Evolutionary conservation across 2,888 invertebrate genomes (phyloP).

Genomic region (Drosophila acutilabella): DNA sequence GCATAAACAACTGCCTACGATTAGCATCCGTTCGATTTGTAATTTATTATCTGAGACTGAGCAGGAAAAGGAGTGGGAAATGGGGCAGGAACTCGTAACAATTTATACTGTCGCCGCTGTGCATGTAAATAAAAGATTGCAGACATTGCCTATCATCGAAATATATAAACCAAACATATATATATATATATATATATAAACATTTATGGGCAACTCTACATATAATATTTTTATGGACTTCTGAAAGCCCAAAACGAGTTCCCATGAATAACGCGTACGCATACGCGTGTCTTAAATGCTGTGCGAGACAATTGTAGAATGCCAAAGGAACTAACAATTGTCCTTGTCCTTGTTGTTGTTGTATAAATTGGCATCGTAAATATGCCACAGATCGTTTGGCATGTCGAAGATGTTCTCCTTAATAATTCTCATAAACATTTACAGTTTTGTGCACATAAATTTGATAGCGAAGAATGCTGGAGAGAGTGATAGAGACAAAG

Average conservation of each 20-base stretch:
- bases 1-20: conserved; percentile 51
- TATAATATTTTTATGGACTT: conserved; percentile 68
- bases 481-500: no score
- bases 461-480: conserved; percentile 29
- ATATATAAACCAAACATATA: no score
- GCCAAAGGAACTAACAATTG: conserved; percentile 30
- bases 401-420: conserved; percentile 30
- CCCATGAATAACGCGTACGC: conserved; percentile 8
- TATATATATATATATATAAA: neutral
- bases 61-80: neutral
- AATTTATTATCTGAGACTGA: conserved; percentile 54
- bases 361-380: conserved; percentile 55
- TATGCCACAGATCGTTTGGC: conserved; percentile 47
- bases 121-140: conserved; percentile 48
- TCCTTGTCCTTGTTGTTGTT: conserved; percentile 13
- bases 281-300: conserved; percentile 30
- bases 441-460: conserved; percentile 48
- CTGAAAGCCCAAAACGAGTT: conserved; percentile 8
- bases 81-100: conserved; percentile 27
- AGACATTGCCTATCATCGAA: conserved; percentile 19
- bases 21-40: conserved; percentile 66
- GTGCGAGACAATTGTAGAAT: conserved; percentile 58
- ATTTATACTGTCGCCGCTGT: conserved; percentile 49
- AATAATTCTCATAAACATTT: conserved; percentile 58
- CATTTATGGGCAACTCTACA: conserved; percentile 48